These are phyloP conservation scores for Triops longicaudatus DNA, from an alignment of 1,140 invertebrate genomes.

Conservation along the genomic window DNA sequence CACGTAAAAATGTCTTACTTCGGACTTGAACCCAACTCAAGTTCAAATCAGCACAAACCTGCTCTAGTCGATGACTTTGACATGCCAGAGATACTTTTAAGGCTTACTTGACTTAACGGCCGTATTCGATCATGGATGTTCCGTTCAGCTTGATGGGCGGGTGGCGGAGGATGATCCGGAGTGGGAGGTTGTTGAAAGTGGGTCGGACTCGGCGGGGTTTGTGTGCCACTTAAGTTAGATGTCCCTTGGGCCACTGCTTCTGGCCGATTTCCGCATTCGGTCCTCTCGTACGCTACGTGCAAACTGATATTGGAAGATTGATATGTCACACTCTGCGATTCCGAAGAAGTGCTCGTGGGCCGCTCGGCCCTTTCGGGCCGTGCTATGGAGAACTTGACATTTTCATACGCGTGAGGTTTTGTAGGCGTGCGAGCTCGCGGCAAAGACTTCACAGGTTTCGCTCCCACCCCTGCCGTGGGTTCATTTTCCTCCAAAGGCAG, in stretches of 20 bases:
- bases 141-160: conserved; percentile 76
- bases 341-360: background rate
- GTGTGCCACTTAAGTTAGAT: background rate
- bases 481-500: too few relatives aligned
- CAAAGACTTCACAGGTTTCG: background rate
- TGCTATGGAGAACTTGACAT: background rate
- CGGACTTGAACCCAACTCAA: too few relatives aligned
- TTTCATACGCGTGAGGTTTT: background rate
- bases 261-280: background rate
- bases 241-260: background rate
- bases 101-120: conserved; percentile 72
- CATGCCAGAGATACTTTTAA: conserved; percentile 27
- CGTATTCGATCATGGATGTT: conserved; percentile 83
- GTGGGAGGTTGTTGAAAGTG: conserved; percentile 86
- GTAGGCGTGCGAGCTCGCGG: background rate
- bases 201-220: conserved; percentile 60
- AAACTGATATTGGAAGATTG: conserved; percentile 6
- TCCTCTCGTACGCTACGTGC: conserved; percentile 5
- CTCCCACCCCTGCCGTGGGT: too few relatives aligned
- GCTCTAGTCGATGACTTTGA: too few relatives aligned
- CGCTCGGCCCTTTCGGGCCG: background rate
- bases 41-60: conserved; percentile 5
- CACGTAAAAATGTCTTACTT: too few relatives aligned
- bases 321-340: background rate
- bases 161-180: conserved; percentile 86